A percentile compares a stretch with the other conserved stretches of the same genome.
phyloP scores from a whole-genome alignment of 2,888 invertebrate genomes.

The Agrilus mali region DNA sequence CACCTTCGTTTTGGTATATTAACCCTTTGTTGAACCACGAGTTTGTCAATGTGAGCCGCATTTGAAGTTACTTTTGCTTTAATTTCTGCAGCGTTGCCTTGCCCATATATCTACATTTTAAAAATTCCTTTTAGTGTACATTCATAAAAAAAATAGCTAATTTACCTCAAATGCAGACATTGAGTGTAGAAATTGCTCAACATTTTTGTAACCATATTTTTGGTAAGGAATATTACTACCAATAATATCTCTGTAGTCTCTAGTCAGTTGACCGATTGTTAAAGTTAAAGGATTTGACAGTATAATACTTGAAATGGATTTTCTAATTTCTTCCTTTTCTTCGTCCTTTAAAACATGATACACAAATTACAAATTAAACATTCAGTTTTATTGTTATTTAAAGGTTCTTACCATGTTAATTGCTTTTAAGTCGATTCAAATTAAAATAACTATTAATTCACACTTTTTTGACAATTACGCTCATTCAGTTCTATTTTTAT shows the following conservation, averaged over 20 bases:
- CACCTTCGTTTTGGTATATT: background rate
- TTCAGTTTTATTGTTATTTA: no score
- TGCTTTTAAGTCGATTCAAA: no score
- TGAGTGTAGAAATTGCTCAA: conserved; percentile 19
- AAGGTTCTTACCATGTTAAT: no score
- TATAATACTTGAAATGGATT: conserved; percentile 18
- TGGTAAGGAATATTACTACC: conserved; percentile 20
- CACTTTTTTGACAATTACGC: no score
- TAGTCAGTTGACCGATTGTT: conserved; percentile 15
- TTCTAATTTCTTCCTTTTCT: conserved; percentile 12
- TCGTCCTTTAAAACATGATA: background rate
- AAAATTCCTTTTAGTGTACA: background rate
- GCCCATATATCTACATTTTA: conserved; percentile 17
- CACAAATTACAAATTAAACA: no score
- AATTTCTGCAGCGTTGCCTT: conserved; percentile 17
- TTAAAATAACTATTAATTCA: no score
- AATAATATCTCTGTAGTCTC: conserved; percentile 19
- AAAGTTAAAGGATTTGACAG: conserved; percentile 18
- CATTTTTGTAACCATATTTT: conserved; percentile 16
- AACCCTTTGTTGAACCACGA: conserved; percentile 20
- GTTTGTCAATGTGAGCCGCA: conserved; percentile 22
- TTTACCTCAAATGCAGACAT: conserved; percentile 19
- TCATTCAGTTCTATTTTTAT: no score
- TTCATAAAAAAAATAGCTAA: background rate
- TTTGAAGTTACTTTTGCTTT: conserved; percentile 17